Percentiles rank a stretch among this genome's conserved stretches.
These are phyloP conservation scores for Clivina fossor DNA, from an alignment of 2,888 invertebrate species.

Conservation along the genomic window DNA sequence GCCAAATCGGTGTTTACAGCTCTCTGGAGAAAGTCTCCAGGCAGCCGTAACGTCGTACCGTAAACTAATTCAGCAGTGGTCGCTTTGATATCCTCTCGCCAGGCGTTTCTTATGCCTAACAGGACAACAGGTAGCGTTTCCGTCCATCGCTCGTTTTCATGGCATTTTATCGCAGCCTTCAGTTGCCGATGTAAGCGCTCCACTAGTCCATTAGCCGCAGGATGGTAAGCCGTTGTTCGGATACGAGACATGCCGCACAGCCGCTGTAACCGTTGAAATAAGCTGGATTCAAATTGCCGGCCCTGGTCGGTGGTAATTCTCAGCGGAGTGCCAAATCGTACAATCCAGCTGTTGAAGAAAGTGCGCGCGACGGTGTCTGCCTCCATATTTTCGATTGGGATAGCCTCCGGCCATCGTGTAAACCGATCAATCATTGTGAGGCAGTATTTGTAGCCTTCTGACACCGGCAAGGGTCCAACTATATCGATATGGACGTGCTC, in stretches of 20 bases:
- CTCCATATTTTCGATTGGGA: constrained; percentile 41
- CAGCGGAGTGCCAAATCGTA: constrained; percentile 37
- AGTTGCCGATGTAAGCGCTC: constrained; percentile 50
- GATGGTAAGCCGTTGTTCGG: constrained; percentile 47
- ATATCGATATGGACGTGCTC: constrained; percentile 43
- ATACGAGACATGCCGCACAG: constrained; percentile 39
- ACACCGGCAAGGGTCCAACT: constrained; percentile 39
- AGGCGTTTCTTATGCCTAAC: too few relatives aligned
- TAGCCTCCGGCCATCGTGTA: constrained; percentile 42
- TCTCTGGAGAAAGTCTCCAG: too few relatives aligned
- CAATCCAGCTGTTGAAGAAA: constrained; percentile 36
- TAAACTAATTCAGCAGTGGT: too few relatives aligned
- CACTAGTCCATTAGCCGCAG: constrained; percentile 49
- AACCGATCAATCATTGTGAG: constrained; percentile 44
- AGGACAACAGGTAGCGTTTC: background rate
- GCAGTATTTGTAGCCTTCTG: constrained; percentile 39
- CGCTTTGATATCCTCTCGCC: too few relatives aligned
- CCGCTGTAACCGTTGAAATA: background rate
- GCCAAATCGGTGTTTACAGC: too few relatives aligned
- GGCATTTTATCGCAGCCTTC: constrained; percentile 47
- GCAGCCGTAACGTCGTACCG: too few relatives aligned
- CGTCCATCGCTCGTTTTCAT: constrained; percentile 14
- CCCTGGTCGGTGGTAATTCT: constrained; percentile 42
- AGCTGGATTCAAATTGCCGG: constrained; percentile 40
- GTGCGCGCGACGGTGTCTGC: constrained; percentile 37